Evolutionary conservation across 37 sponge, comb jelly and placozoan species (phyloP).

Genomic region (Lycopodina hypogea): DNA sequence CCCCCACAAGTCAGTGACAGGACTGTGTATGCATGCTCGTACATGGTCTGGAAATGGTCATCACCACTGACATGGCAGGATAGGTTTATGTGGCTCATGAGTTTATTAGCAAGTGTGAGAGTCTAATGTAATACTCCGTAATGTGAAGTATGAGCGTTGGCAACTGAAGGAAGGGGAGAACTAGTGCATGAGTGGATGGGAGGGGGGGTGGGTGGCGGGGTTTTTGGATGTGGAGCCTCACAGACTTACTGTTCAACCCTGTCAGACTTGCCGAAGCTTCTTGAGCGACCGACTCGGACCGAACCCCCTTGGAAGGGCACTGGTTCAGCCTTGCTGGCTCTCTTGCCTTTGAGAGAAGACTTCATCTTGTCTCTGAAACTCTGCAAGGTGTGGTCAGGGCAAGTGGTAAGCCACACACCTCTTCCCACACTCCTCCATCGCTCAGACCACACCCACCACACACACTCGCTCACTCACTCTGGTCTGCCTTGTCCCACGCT

Average conservation of each 20-base stretch:
- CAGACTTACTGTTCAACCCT: conserved; percentile 36
- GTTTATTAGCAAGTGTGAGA: no score
- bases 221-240: no score
- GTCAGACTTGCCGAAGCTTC: conserved; percentile 50
- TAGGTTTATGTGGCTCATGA: no score
- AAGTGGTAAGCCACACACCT: not conserved
- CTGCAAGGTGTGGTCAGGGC: conserved; percentile 1
- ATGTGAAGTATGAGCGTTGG: no score
- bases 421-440: not conserved
- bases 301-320: conserved; percentile 22
- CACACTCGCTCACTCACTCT: conserved; percentile 7
- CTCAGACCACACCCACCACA: not conserved
- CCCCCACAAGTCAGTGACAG: no score
- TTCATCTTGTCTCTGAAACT: conserved; percentile 49
- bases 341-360: conserved; percentile 43
- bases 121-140: no score
- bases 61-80: no score
- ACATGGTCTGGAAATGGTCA: no score
- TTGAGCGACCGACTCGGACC: conserved; percentile 33
- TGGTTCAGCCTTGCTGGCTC: conserved; percentile 4
- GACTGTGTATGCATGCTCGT: no score
- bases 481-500: conserved; percentile 43
- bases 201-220: no score
- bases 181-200: no score
- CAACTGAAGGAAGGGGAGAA: no score